phyloP scores from a whole-genome alignment of 2,888 invertebrate species.

The Macrosiphum euphorbiae region DNA sequence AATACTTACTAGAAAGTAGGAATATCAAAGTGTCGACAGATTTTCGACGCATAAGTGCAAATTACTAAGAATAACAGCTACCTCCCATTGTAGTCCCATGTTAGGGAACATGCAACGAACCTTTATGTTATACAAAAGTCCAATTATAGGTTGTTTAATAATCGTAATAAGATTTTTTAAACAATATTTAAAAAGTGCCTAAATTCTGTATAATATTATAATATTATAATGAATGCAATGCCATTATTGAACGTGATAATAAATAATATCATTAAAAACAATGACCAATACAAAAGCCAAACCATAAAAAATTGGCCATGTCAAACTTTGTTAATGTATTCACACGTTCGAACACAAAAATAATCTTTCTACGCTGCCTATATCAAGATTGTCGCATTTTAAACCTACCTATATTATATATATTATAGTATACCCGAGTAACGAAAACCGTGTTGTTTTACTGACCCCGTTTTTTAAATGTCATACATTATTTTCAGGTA shows the following conservation, averaged over 20 bases:
- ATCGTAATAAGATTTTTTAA: not conserved
- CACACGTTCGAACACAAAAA: not conserved
- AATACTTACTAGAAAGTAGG: not conserved
- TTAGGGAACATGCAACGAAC: not conserved
- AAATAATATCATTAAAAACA: not conserved
- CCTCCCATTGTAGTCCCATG: not conserved
- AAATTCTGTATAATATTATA: not conserved
- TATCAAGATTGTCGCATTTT: not conserved
- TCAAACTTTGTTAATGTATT: not conserved
- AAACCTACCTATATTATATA: not conserved
- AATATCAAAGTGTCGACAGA: not conserved
- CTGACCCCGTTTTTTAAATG: conserved; percentile 31
- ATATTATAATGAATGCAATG: not conserved
- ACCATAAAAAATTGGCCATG: not conserved
- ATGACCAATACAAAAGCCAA: not conserved
- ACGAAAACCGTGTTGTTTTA: conserved; percentile 3
- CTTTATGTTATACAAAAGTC: not conserved
- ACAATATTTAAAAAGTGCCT: not conserved
- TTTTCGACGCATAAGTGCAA: not conserved
- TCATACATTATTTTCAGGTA: conserved; percentile 47
- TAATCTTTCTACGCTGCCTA: not conserved
- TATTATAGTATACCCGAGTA: not conserved
- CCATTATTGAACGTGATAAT: not conserved
- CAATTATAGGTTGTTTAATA: not conserved
- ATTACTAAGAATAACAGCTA: not conserved